Evolutionary conservation across 64 coral and sea anemone species (phyloP).

Genomic region (Porites lutea): DNA sequence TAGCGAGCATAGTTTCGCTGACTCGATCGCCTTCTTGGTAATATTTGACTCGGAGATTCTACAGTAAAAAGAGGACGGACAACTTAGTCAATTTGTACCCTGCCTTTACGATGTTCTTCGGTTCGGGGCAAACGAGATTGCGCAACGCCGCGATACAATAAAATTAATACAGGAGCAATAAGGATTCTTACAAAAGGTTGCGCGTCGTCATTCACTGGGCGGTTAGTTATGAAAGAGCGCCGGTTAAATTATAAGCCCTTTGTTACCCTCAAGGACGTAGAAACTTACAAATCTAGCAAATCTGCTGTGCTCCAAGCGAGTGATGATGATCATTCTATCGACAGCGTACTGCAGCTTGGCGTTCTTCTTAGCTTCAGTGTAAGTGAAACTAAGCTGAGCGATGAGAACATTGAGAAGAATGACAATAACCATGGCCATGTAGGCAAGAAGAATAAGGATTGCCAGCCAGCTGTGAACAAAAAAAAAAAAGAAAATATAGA

Average conservation of each 20-base stretch:
- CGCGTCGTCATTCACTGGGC: no score
- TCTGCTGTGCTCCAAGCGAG: slow-evolving; percentile 85
- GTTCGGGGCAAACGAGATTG: no score
- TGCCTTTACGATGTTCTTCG: no score
- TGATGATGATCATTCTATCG: slow-evolving; percentile 87
- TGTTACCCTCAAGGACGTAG: not conserved
- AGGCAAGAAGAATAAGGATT: slow-evolving; percentile 78
- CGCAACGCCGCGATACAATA: no score
- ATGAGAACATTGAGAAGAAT: slow-evolving; percentile 95
- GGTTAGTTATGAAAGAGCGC: no score
- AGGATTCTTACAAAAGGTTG: no score
- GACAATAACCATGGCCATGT: slow-evolving; percentile 97
- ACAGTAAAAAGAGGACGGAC: not conserved
- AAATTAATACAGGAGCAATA: no score
- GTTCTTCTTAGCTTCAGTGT: slow-evolving; percentile 89
- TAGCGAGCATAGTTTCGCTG: slow-evolving; percentile 77
- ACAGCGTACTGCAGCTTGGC: slow-evolving; percentile 89
- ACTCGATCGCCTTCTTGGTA: slow-evolving; percentile 87
- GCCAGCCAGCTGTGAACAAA: slow-evolving; percentile 70
- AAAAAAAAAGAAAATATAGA: not conserved
- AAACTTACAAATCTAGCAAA: slow-evolving; percentile 87
- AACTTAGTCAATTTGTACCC: not conserved
- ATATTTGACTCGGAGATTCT: slow-evolving; percentile 84
- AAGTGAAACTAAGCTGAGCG: slow-evolving; percentile 93
- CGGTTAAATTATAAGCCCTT: no score